Base-by-base conservation (phyloP, 2,888 invertebrate species). In the Protonemura montana region DNA sequence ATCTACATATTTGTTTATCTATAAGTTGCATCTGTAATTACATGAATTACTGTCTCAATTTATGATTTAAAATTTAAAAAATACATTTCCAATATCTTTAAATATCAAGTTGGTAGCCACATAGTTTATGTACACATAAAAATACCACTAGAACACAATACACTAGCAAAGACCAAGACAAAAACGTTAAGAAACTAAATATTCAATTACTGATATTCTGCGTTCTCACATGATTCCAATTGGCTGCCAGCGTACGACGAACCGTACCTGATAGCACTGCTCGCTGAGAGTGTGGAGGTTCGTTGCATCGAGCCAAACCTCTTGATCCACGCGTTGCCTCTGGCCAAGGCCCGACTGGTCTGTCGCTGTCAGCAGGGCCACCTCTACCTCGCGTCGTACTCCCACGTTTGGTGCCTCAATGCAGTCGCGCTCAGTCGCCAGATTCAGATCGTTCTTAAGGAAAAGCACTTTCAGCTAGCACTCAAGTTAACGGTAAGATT, bases 391-490 rank as follows among this genome's bases (percentile, higher is more conserved):
- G 96, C 98, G 0, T 98, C 98, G 0, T 93, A 95, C 80, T 96
- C 96, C 82, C 96, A 97, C 90, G 95, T 99, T 80, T 98, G 98
- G 97, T 95, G 96, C 89, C 93, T 99, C 86, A 95, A 94, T 88
- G 93, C 96, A 0, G 94, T 96, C 6, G 96, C 98, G 88, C 94
- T 97, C 88, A 94, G 95, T 0, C 95, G 95, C 87, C 99, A 99
- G 92, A 95, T 98, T 42, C 94, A 96, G 89, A 95, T 95, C 89
- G 92, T 99, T 84, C 92, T 99, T 16, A 95, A 96, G 88, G 96
- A 97, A 89, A 98, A 98, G 90, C 97, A 98, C 90, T 99, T 98
- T 92, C 97, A 98, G 91, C 92, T 99, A 86, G 99, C 99, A 0
- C 93, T 98, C 28, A 96, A 97, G 91, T 92, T 99, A 88, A 97